phyloP scores from a whole-genome alignment of 1,140 invertebrate genomes.

The Amyelois transitella region DNA sequence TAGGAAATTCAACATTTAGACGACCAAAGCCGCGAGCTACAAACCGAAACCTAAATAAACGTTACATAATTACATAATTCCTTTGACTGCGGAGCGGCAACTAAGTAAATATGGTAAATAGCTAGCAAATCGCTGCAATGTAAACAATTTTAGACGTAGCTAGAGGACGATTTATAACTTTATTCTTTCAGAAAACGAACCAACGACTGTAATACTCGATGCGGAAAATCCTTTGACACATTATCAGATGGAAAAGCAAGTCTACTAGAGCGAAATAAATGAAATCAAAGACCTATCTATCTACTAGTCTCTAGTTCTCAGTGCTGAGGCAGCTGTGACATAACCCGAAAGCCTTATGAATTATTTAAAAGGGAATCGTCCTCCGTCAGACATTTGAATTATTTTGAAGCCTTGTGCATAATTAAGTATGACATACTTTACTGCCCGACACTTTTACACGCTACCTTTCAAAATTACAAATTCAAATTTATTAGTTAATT shows the following conservation, averaged over 20 bases:
- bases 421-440: conserved; percentile 32
- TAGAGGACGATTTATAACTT: too few species aligned
- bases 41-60: too few species aligned
- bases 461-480: conserved; percentile 13
- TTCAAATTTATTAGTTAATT: conserved; percentile 13
- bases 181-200: neutral
- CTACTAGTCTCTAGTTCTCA: conserved; percentile 14
- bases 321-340: conserved; percentile 23
- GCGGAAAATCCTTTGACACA: conserved; percentile 16
- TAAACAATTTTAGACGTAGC: too few species aligned
- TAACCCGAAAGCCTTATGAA: conserved; percentile 38
- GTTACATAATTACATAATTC: too few species aligned
- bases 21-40: too few species aligned
- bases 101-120: too few species aligned
- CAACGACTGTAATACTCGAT: neutral
- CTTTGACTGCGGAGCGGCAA: too few species aligned
- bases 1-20: too few species aligned
- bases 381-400: conserved; percentile 42
- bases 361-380: conserved; percentile 38
- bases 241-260: conserved; percentile 15
- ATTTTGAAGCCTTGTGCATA: conserved; percentile 44
- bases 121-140: too few species aligned
- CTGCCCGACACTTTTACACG: conserved; percentile 21
- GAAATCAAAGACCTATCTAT: conserved; percentile 26
- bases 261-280: conserved; percentile 16